Evolutionary conservation across 2,797 vertebrate genomes (phyloP), one percentile per base, ranked within the genome.

Genomic region (Cirrhinus molitorella): DNA sequence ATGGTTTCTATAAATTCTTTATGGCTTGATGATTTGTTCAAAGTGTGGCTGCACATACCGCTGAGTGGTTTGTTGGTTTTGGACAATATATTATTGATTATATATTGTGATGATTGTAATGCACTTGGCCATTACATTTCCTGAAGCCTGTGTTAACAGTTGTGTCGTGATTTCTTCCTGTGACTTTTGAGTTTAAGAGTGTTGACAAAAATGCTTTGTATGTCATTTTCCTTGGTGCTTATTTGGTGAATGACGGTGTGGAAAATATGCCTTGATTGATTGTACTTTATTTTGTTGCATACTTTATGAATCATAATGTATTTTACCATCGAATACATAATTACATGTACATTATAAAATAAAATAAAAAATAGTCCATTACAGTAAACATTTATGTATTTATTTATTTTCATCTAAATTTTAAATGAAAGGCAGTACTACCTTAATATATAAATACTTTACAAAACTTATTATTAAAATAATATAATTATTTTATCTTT

Each of bases 1-100:
- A 80, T 25, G n/a, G 65, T 71, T 75, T 40, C 57, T 53, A 55
- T 57, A 40, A 72, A 80, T 57, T 83, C n/a, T 47, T 28, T 66
- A 23, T 59, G 78, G 28, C 9, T 16, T 74, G 49, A 28, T 55
- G 31, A 43, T 43, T 57, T 80, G 49, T 80, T 79, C 63, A 37
- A 8, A 53, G 17, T 34, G 9, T 37, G 37, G 28, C 31, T 67
- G 21, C 16, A 68, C 16, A 4, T 19, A 21, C 11, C 3, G 34
- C 63, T 79, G 49, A 16, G 16, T 11, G 10, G 55, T 57, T 28
- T 28, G 17, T 25, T 23, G 9, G 37, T 55, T 55, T 19, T 80
- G 1, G 49, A 80, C 23, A 3, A 43, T 40, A 40, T 8, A 8
- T n/a, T 25, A 19, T 68, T 55, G 65, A 70, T 43, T 43, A 28